Evolutionary conservation across 2,797 vertebrate species (phyloP).

Genomic region (Channa striata): DNA sequence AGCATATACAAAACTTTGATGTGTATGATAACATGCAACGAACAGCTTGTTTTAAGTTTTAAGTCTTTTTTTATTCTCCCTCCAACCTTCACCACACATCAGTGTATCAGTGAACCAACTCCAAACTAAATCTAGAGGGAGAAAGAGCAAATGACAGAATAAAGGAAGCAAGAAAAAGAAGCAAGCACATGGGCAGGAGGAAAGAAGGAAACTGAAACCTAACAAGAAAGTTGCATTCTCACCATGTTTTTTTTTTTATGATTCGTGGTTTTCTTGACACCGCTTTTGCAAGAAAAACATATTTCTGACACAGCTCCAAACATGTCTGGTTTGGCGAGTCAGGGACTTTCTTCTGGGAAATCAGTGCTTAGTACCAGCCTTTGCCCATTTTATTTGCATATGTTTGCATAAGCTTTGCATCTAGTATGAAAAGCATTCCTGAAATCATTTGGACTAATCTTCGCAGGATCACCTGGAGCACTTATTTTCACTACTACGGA

Average conservation of each 20-base stretch:
- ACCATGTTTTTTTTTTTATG: neutral
- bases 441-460: neutral
- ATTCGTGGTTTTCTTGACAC: neutral
- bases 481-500: neutral
- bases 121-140: too few species aligned
- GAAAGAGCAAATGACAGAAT: too few species aligned
- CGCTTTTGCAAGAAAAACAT: neutral
- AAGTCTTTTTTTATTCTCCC: too few species aligned
- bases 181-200: too few species aligned
- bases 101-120: too few species aligned
- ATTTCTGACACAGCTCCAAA: neutral
- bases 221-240: neutral
- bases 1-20: too few species aligned
- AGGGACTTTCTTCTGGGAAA: conserved; percentile 15
- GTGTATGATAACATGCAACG: too few species aligned
- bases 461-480: neutral
- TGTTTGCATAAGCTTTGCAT: conserved; percentile 57
- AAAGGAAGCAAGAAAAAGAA: too few species aligned
- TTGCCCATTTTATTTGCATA: conserved; percentile 46
- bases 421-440: neutral
- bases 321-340: neutral
- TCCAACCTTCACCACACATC: too few species aligned
- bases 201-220: too few species aligned
- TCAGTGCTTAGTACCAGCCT: conserved; percentile 3
- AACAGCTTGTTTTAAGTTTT: too few species aligned